Evolutionary conservation across 2,888 invertebrate species (phyloP).

Genomic region (Mellilla xanthometata): DNA sequence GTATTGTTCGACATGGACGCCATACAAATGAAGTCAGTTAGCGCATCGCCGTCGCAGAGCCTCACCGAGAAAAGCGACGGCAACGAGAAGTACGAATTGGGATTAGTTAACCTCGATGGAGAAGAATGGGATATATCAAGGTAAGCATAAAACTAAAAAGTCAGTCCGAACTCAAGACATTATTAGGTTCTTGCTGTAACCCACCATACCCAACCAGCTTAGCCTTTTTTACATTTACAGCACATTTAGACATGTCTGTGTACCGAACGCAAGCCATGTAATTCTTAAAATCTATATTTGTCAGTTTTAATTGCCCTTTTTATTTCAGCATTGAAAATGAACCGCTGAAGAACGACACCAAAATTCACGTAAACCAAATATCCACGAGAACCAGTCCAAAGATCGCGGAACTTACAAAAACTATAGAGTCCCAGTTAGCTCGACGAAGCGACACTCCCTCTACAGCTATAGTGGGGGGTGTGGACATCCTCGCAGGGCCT

Average conservation of each 20-base stretch:
- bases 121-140: constrained; percentile 82
- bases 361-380: constrained; percentile 68
- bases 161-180: too few relatives aligned
- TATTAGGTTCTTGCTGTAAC: too few relatives aligned
- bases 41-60: constrained; percentile 78
- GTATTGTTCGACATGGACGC: constrained; percentile 85
- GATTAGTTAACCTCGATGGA: constrained; percentile 66
- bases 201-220: too few relatives aligned
- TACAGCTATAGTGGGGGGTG: constrained; percentile 56
- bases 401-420: constrained; percentile 79
- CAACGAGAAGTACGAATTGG: constrained; percentile 63
- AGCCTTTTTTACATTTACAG: too few relatives aligned
- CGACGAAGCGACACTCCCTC: constrained; percentile 61
- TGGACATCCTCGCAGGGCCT: constrained; percentile 59
- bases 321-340: constrained; percentile 71
- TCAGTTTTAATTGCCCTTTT: too few relatives aligned
- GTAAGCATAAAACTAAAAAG: constrained; percentile 43
- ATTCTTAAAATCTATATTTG: too few relatives aligned
- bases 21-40: constrained; percentile 77
- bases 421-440: constrained; percentile 80
- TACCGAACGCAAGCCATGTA: too few relatives aligned
- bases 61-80: constrained; percentile 65
- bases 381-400: constrained; percentile 76
- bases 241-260: too few relatives aligned
- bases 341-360: constrained; percentile 53